Percentiles rank a stretch among this genome's conserved stretches.
phyloP scores from a whole-genome alignment of 1,140 invertebrate species.

The Cyclina sinensis region DNA sequence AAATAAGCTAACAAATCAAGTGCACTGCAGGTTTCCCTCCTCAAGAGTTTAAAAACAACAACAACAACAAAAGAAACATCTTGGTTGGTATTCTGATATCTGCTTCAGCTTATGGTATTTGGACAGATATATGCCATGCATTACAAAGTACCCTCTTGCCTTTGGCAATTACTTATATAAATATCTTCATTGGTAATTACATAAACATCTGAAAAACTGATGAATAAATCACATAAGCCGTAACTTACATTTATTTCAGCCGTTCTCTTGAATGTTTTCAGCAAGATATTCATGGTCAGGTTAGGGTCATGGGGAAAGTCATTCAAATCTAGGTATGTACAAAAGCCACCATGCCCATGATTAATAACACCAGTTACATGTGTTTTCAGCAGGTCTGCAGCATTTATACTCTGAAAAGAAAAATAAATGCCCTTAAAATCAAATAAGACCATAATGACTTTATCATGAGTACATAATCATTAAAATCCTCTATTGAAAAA shows the following conservation, averaged over 20 bases:
- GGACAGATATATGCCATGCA: no score
- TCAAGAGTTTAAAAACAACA: no score
- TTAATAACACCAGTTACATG: constrained; percentile 23
- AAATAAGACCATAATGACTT: not conserved
- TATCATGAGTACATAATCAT: not conserved
- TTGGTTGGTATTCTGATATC: no score
- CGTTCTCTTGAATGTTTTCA: constrained; percentile 1
- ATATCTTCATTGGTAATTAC: no score
- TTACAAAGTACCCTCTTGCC: no score
- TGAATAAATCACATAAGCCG: not conserved
- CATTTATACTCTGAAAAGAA: constrained; percentile 16
- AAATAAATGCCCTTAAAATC: not conserved
- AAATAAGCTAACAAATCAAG: no score
- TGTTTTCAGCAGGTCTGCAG: constrained; percentile 12
- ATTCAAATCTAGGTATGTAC: not conserved
- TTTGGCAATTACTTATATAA: no score
- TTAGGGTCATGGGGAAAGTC: constrained; percentile 23
- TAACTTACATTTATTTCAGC: not conserved
- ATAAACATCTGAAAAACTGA: no score
- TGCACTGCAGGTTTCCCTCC: no score
- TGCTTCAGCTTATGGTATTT: no score
- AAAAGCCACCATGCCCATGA: constrained; percentile 23
- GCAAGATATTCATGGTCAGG: constrained; percentile 16
- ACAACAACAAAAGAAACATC: no score
- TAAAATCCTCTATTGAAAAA: not conserved